These are phyloP conservation scores for Cairina moschata DNA, from an alignment of 2,113 vertebrate species.

Conservation along the genomic window DNA sequence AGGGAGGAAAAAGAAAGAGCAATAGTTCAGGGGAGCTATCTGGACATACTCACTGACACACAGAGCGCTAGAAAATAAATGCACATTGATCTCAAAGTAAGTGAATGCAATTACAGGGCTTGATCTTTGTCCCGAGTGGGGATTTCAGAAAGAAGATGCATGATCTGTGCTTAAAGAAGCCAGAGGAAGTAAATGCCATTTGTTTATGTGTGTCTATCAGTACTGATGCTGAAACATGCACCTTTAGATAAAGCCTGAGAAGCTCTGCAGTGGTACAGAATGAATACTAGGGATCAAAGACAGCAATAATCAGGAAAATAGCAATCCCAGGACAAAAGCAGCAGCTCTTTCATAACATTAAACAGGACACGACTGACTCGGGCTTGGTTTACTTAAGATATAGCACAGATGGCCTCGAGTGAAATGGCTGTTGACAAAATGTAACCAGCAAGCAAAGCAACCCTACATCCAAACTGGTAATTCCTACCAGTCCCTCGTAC, in stretches of 20 bases:
- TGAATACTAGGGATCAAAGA: not conserved
- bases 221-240: not conserved
- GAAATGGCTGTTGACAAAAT: not conserved
- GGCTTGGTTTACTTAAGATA: not conserved
- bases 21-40: not conserved
- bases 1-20: not conserved
- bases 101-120: not conserved
- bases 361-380: not conserved
- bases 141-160: not conserved
- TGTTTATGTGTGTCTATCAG: not conserved
- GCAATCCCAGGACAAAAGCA: not conserved
- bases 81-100: not conserved
- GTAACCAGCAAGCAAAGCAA: not conserved
- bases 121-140: fast-evolving
- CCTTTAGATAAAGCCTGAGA: not conserved
- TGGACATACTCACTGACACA: not conserved
- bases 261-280: not conserved
- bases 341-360: not conserved
- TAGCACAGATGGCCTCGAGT: not conserved
- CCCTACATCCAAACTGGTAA: not conserved
- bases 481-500: not conserved
- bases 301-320: not conserved
- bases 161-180: not conserved
- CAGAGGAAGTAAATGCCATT: not conserved
- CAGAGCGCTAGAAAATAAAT: not conserved